Evolutionary conservation across 2,797 vertebrate genomes (phyloP).

Genomic region (Acipenser ruthenus): DNA sequence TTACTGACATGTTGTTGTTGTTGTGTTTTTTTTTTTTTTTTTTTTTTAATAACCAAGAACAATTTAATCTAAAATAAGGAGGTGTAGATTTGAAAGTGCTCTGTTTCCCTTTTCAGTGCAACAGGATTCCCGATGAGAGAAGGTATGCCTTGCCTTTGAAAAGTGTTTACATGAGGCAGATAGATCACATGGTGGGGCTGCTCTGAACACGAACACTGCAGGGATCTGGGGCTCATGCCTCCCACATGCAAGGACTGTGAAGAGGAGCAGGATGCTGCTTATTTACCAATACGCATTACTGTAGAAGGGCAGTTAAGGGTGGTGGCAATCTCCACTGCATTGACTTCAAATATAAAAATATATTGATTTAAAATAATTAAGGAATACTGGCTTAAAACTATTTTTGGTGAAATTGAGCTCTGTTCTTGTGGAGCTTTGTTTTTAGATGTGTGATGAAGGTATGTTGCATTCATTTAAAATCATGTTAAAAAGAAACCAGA

Average conservation of each 20-base stretch:
- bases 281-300: background rate
- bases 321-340: conserved; percentile 11
- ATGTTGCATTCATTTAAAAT: too few relatives aligned
- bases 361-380: too few relatives aligned
- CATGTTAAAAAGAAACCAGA: too few relatives aligned
- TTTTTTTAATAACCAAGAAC: background rate
- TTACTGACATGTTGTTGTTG: background rate
- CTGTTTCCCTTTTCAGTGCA: conserved; percentile 60
- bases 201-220: conserved; percentile 50
- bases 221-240: conserved; percentile 4
- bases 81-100: too few relatives aligned
- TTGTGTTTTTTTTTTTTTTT: background rate
- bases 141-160: conserved; percentile 84
- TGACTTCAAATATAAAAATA: conserved; percentile 1
- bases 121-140: conserved; percentile 83
- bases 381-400: too few relatives aligned
- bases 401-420: too few relatives aligned
- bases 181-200: conserved; percentile 94
- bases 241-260: background rate
- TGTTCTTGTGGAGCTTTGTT: too few relatives aligned
- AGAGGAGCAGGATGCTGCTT: background rate
- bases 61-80: background rate
- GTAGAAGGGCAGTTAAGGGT: conserved; percentile 6
- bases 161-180: conserved; percentile 96
- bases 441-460: too few relatives aligned